Conservation (phyloP, 2,888 invertebrate species). For the Lottia scabra region DNA sequence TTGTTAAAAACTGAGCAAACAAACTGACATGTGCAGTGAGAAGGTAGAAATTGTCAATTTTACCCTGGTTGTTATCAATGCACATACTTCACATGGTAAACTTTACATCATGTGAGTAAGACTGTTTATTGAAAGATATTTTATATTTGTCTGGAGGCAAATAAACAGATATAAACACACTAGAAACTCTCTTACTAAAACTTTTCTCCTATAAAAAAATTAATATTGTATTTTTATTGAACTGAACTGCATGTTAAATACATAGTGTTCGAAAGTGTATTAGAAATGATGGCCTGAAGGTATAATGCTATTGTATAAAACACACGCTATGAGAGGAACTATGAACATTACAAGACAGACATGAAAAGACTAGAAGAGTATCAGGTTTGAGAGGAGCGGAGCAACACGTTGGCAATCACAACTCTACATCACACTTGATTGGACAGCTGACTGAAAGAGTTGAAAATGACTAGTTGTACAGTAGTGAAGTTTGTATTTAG, state of each 20-base stretch:
- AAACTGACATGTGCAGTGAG: no score
- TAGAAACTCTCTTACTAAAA: no score
- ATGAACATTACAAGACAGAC: background rate
- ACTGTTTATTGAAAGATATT: no score
- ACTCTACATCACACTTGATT: slow-evolving; percentile 3
- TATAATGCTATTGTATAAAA: background rate
- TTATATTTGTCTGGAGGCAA: no score
- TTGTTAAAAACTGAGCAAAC: no score
- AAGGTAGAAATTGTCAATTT: no score
- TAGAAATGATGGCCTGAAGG: background rate
- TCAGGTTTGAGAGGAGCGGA: background rate
- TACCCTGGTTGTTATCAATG: no score
- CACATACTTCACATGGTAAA: no score
- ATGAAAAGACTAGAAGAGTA: background rate
- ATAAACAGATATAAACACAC: no score
- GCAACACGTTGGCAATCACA: background rate
- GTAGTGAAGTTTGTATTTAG: no score
- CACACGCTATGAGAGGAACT: background rate
- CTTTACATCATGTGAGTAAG: no score
- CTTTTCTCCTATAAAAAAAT: background rate
- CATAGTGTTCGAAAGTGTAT: background rate
- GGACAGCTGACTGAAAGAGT: slow-evolving; percentile 1
- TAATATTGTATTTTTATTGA: background rate
- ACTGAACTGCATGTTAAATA: background rate
- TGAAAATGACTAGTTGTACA: background rate